Percentiles rank a stretch among this genome's conserved stretches.
Evolutionary conservation across 2,113 vertebrate species (phyloP).

Genomic region (Himantopus leucocephalus): DNA sequence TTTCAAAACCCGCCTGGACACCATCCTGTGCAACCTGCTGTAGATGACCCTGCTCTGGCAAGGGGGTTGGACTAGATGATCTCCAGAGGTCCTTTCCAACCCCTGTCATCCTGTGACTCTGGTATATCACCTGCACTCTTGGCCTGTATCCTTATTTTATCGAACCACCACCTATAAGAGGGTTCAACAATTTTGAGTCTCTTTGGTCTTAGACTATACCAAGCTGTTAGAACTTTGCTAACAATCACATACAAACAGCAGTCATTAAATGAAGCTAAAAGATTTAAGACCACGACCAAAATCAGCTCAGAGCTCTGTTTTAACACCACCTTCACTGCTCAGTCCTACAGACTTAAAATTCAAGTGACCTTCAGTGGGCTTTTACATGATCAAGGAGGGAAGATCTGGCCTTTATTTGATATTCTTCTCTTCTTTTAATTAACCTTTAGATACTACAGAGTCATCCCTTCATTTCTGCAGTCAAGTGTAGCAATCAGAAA

Average conservation of each 20-base stretch:
- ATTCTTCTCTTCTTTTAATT: slow-evolving; percentile 44
- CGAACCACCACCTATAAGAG: background rate
- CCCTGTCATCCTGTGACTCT: background rate
- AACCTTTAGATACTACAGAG: slow-evolving; percentile 44
- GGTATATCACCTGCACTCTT: background rate
- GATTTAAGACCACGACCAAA: background rate
- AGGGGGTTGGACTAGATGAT: too few relatives aligned
- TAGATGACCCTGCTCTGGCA: too few relatives aligned
- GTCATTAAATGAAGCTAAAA: background rate
- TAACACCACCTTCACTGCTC: background rate
- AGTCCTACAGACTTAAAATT: background rate
- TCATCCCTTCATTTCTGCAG: slow-evolving; percentile 24
- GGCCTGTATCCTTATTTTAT: background rate
- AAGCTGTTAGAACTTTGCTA: background rate
- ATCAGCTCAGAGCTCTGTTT: background rate
- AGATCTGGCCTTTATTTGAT: background rate
- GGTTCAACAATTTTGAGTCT: background rate
- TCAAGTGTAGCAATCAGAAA: slow-evolving; percentile 22
- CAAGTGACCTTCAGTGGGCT: background rate
- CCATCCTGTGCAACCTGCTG: too few relatives aligned
- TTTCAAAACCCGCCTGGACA: too few relatives aligned
- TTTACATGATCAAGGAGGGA: background rate
- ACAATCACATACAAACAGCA: background rate
- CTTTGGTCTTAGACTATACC: background rate
- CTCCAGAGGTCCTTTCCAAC: too few relatives aligned